phyloP scores from a whole-genome alignment of 1,140 invertebrate species.

The Cephus cinctus region DNA sequence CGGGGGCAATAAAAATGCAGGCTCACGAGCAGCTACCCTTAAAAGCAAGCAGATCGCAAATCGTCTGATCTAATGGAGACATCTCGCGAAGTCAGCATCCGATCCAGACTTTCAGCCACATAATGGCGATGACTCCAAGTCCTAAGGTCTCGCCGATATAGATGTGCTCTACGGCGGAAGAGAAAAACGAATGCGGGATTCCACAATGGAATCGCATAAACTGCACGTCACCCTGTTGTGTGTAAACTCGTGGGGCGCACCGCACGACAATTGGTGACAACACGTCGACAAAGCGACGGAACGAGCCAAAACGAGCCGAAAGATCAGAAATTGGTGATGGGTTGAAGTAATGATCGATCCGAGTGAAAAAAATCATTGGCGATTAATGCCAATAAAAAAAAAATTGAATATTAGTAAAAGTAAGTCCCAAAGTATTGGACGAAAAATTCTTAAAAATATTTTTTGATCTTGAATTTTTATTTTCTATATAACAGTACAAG shows the following conservation, averaged over 20 bases:
- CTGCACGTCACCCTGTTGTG: conserved; percentile 49
- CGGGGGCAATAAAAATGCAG: no score
- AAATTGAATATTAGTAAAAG: no score
- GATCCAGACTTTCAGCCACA: conserved; percentile 18
- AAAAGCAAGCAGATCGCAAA: no score
- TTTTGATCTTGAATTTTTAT: no score
- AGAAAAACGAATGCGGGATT: conserved; percentile 12
- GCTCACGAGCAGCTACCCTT: no score
- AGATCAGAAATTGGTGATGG: no score
- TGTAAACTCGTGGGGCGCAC: conserved; percentile 51
- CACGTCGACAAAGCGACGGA: conserved; percentile 41
- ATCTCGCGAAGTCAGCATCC: conserved; percentile 22
- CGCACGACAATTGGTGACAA: conserved; percentile 51
- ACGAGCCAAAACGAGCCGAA: conserved; percentile 33
- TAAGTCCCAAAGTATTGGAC: no score
- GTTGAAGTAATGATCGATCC: no score
- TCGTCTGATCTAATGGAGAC: conserved; percentile 18
- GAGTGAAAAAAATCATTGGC: no score
- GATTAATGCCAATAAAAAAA: no score
- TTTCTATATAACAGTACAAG: no score
- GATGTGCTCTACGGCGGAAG: conserved; percentile 1
- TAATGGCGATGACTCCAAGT: conserved; percentile 21
- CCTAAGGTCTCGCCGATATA: conserved; percentile 4
- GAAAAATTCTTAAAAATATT: no score
- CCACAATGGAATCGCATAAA: conserved; percentile 50